Evolutionary conservation across 2,888 invertebrate genomes (phyloP), one percentile per base, ranked within the genome.

Genomic region (Drosophila lacicola): DNA sequence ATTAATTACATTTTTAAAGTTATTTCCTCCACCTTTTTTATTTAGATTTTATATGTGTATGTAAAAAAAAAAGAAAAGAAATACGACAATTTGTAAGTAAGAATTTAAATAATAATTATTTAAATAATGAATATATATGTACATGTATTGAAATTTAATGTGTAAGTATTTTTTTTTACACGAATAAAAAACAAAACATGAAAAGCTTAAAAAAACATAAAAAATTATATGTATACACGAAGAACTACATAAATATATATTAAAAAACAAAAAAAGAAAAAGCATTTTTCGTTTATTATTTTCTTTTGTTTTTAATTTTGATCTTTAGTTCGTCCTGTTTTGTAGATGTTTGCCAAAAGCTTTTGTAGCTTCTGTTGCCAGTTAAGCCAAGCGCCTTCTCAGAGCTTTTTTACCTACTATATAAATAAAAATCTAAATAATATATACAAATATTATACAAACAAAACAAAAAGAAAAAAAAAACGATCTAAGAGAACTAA

Each of bases 311-410:
- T 19, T 39, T 11, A 6, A 41, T 42, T 39, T 49, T 45, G 0
- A 29, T 42, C 39, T 39, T 61, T 10, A 34, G 9, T 67, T 63
- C 11, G n/a, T 68, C 56, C 56, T 66, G 29, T 66, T 65, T 65
- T 77, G 54, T 77, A 74, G 74, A 70, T 55, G 57, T 79, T 79
- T 70, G 79, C 78, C 60, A 77, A 79, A 82, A 84, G 82, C 82
- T 83, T 82, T 74, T 84, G 77, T 83, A 79, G 86, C 86, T 82
- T 82, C 69, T 84, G 85, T 84, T 84, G 83, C 81, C 78, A 80
- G 74, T 82, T 80, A 81, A 78, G 73, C 60, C 82, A 82, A 82
- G 75, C 81, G 81, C 83, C 83, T 85, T 84, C 80, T 82, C 83
- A 83, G 86, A 84, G 83, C 83, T 84, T 86, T 78, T 75, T 81